phyloP scores from a whole-genome alignment of 2,888 invertebrate genomes.

The Noctua janthe region DNA sequence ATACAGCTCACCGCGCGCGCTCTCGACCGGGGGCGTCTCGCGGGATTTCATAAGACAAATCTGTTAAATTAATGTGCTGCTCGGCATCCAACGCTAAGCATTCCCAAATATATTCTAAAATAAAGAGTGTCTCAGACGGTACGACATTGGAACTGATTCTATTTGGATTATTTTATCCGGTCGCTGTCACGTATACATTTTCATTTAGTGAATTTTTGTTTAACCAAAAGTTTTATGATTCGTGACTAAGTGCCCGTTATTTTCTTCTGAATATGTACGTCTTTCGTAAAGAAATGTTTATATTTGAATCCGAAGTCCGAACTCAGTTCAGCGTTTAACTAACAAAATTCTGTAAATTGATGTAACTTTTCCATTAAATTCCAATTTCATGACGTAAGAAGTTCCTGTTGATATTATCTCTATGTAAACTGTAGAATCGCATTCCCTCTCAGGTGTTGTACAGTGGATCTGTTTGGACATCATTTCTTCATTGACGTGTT shows the following conservation, averaged over 20 bases:
- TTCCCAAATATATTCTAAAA: constrained; percentile 81
- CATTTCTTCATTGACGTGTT: constrained; percentile 71
- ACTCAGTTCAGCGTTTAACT: constrained; percentile 15
- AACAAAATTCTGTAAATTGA: constrained; percentile 30
- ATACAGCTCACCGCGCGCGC: constrained; percentile 52
- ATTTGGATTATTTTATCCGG: constrained; percentile 78
- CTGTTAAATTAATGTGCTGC: constrained; percentile 76
- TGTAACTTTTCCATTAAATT: constrained; percentile 40
- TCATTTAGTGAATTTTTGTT: constrained; percentile 46
- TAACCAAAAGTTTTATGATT: constrained; percentile 55
- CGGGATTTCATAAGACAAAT: constrained; percentile 76
- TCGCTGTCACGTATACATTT: constrained; percentile 71
- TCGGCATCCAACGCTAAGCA: constrained; percentile 72
- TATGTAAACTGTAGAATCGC: constrained; percentile 43
- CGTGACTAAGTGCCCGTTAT: constrained; percentile 52
- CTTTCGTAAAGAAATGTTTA: constrained; percentile 34
- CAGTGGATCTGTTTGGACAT: constrained; percentile 51
- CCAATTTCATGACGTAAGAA: constrained; percentile 48
- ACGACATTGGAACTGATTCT: constrained; percentile 74
- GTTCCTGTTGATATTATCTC: constrained; percentile 58
- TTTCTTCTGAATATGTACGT: constrained; percentile 41
- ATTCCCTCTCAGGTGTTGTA: constrained; percentile 46
- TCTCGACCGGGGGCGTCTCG: constrained; percentile 62
- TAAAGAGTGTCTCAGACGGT: constrained; percentile 72
- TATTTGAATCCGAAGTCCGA: constrained; percentile 34